A percentile compares a stretch with the other conserved stretches of the same genome.
Evolutionary conservation across 2,888 invertebrate genomes (phyloP).

Genomic region (Drosophila setosimentum): DNA sequence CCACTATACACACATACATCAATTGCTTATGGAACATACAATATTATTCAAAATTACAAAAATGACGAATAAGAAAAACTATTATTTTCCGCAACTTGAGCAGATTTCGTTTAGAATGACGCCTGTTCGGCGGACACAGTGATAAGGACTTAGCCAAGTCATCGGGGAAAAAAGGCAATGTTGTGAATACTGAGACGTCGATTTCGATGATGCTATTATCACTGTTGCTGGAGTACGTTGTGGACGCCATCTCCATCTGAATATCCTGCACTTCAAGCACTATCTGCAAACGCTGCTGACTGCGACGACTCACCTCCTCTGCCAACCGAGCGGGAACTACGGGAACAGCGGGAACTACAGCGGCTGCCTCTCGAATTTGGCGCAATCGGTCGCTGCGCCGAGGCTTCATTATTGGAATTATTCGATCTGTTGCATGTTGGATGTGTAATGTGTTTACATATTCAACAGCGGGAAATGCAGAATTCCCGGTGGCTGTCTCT

Average conservation of each 20-base stretch:
- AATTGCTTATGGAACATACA: not conserved
- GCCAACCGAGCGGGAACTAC: not conserved
- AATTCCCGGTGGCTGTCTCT: not conserved
- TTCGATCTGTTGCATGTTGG: too few species aligned
- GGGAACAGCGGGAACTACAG: not conserved
- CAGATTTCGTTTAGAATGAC: not conserved
- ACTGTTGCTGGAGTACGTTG: too few species aligned
- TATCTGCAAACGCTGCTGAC: too few species aligned
- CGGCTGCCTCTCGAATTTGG: not conserved
- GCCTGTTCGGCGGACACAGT: not conserved
- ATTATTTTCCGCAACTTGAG: not conserved
- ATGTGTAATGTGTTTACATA: not conserved
- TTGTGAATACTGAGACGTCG: rapidly evolving
- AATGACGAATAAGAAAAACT: not conserved
- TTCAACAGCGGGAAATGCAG: not conserved
- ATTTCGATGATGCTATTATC: too few species aligned
- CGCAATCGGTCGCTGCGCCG: constrained; percentile 40
- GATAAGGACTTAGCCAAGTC: not conserved
- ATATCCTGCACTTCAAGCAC: not conserved
- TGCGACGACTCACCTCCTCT: too few species aligned
- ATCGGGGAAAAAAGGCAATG: not conserved
- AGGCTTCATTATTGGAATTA: constrained; percentile 9
- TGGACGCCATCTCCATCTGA: too few species aligned
- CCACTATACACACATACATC: not conserved
- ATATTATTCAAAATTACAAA: rapidly evolving